Conservation (phyloP, 1,140 invertebrate species). For the Nephotettix cincticeps region DNA sequence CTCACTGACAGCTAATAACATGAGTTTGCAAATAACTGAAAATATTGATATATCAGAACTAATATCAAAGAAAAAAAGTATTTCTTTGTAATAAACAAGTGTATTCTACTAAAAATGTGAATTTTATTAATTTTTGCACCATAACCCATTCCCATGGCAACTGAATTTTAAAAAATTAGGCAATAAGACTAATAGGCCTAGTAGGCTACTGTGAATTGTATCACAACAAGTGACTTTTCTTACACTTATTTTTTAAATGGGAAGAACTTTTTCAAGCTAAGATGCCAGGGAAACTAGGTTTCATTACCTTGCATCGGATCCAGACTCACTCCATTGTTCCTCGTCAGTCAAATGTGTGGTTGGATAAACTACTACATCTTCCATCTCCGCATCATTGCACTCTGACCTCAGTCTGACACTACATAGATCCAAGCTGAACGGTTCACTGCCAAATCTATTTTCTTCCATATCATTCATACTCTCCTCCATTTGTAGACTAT, state of each 20-base stretch:
- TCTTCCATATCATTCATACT: slow-evolving; percentile 9
- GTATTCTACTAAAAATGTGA: too few relatives aligned
- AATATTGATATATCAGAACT: too few relatives aligned
- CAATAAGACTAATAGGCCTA: background rate
- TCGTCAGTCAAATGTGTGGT: slow-evolving; percentile 9
- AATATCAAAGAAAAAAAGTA: too few relatives aligned
- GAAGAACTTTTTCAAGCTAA: background rate
- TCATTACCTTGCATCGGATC: slow-evolving; percentile 17
- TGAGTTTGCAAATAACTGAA: too few relatives aligned
- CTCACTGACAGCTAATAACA: too few relatives aligned
- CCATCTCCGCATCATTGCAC: background rate
- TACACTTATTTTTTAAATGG: background rate
- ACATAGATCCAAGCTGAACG: slow-evolving; percentile 17
- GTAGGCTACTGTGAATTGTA: background rate
- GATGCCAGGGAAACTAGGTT: background rate
- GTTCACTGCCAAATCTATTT: slow-evolving; percentile 1
- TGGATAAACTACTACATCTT: background rate
- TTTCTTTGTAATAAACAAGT: too few relatives aligned
- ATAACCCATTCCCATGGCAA: background rate
- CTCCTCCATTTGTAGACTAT: background rate
- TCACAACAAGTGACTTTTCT: background rate
- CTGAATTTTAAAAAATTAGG: background rate
- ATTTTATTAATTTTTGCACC: background rate
- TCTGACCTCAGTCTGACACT: background rate
- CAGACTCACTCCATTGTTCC: background rate